A percentile compares a stretch with the other conserved stretches of the same genome.
These are phyloP conservation scores for Odontocolon sp. DNA, from an alignment of 2,888 invertebrate species.

Conservation along the genomic window DNA sequence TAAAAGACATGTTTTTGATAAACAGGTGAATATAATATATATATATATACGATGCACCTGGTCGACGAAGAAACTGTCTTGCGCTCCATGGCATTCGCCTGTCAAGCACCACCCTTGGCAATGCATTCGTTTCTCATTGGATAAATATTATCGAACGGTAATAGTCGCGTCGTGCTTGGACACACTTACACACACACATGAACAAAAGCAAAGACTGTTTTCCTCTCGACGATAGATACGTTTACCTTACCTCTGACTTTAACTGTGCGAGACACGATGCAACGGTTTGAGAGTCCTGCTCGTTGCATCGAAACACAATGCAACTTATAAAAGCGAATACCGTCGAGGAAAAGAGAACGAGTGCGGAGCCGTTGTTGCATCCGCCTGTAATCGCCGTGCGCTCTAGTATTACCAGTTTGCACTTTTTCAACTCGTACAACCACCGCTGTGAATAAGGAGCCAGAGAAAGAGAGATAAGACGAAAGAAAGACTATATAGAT, in stretches of 20 bases:
- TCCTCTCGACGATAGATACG: neutral
- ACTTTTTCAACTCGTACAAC: slow-evolving; percentile 43
- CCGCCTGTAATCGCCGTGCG: slow-evolving; percentile 63
- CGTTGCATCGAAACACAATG: slow-evolving; percentile 55
- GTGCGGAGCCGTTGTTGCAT: slow-evolving; percentile 45
- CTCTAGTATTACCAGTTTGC: slow-evolving; percentile 66
- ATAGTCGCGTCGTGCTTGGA: slow-evolving; percentile 5
- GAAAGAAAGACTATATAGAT: slow-evolving; percentile 19
- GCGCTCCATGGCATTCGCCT: slow-evolving; percentile 27
- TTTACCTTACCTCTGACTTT: neutral
- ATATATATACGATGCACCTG: slow-evolving; percentile 19
- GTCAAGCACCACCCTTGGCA: slow-evolving; percentile 11
- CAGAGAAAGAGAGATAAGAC: slow-evolving; percentile 34
- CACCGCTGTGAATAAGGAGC: slow-evolving; percentile 47
- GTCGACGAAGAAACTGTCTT: slow-evolving; percentile 1
- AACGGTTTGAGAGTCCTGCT: slow-evolving; percentile 35
- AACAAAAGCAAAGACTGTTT: neutral
- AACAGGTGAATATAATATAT: neutral
- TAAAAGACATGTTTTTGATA: no score
- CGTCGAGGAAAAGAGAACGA: slow-evolving; percentile 42
- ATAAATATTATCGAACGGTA: slow-evolving; percentile 47
- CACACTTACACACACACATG: slow-evolving; percentile 5
- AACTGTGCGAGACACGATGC: slow-evolving; percentile 16
- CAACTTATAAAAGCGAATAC: slow-evolving; percentile 58
- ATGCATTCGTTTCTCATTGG: slow-evolving; percentile 32